phyloP scores from a whole-genome alignment of 1,140 invertebrate species.

The Limonius californicus region DNA sequence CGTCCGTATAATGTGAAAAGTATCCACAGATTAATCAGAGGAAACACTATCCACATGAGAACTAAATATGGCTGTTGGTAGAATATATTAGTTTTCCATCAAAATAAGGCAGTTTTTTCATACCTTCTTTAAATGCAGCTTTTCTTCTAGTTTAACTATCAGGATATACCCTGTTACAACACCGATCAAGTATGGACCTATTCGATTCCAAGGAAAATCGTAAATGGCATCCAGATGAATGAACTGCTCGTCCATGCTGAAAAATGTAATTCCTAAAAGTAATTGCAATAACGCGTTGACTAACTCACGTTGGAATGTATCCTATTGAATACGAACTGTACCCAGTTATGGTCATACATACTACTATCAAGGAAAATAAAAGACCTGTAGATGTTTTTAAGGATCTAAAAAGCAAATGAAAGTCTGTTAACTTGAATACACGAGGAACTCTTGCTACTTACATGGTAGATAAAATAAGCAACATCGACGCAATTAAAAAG shows the following conservation, averaged over 20 bases:
- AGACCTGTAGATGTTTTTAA: slow-evolving; percentile 35
- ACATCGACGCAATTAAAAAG: slow-evolving; percentile 55
- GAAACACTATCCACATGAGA: slow-evolving; percentile 45
- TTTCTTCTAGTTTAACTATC: slow-evolving; percentile 43
- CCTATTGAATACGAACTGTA: slow-evolving; percentile 45
- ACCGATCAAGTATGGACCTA: slow-evolving; percentile 52
- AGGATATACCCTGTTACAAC: slow-evolving; percentile 47
- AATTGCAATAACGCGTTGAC: no score
- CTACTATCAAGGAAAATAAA: slow-evolving; percentile 37
- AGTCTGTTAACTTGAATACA: not conserved
- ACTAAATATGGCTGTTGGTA: slow-evolving; percentile 4
- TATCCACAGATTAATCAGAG: slow-evolving; percentile 46
- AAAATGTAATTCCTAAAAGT: no score
- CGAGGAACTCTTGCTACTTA: slow-evolving; percentile 43
- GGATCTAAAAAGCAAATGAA: slow-evolving; percentile 35
- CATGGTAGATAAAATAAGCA: slow-evolving; percentile 54
- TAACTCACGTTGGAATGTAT: slow-evolving; percentile 50
- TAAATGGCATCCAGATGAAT: slow-evolving; percentile 47
- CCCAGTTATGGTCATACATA: slow-evolving; percentile 41
- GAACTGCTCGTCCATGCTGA: slow-evolving; percentile 46
- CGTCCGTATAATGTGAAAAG: slow-evolving; percentile 47
- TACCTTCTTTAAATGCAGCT: slow-evolving; percentile 45
- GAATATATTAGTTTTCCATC: not conserved
- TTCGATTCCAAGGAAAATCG: slow-evolving; percentile 51
- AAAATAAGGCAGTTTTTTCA: not conserved